Evolutionary conservation across 2,113 vertebrate genomes (phyloP), one percentile per base, ranked within the genome.

Genomic region (Lampris incognitus): DNA sequence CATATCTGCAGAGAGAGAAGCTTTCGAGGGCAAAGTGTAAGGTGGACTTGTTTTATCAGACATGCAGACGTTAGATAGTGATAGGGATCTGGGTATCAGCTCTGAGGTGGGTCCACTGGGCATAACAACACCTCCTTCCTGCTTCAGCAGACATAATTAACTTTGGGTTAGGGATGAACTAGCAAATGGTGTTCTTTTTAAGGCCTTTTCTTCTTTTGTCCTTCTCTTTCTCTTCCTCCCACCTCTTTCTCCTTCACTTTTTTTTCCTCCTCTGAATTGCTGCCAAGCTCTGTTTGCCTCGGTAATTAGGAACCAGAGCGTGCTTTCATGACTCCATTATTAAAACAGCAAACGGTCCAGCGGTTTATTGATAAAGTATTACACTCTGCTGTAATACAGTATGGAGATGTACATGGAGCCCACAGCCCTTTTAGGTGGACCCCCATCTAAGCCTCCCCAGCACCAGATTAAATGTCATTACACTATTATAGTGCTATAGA

Each of bases 301-400:
- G 41, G 88, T 93, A 92, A 94, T 94, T 94, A 93, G 92, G 91
- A 94, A 85, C 91, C 89, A 76, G 85, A 85, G 80, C 78, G 63
- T 85, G 89, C 89, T 90, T 93, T 93, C 88, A 89, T 69, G 84
- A 94, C 92, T 94, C 92, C 92, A 94, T 94, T 94, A 94, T 91
- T 89, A 93, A 94, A 94, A 94, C 92, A 93, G 92, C 86, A 87
- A 91, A 94, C 76, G 93, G 82, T 92, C 90, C 91, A 91, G 83
- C 88, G 89, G 91, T 93, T 94, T 94, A 94, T 94, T 94, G 93
- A 94, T 94, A 94, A 93, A 91, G 90, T 91, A 93, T 94, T 94
- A 94, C 77, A 82, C 85, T 81, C 71, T 66, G 75, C 82, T 78
- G 83, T 84, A 89, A 88, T 85, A 90, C 89, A 84, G 87, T 92